Evolutionary conservation across 2,888 invertebrate species (phyloP), one percentile per base, ranked within the genome.

Genomic region (Halictus quadricinctus): DNA sequence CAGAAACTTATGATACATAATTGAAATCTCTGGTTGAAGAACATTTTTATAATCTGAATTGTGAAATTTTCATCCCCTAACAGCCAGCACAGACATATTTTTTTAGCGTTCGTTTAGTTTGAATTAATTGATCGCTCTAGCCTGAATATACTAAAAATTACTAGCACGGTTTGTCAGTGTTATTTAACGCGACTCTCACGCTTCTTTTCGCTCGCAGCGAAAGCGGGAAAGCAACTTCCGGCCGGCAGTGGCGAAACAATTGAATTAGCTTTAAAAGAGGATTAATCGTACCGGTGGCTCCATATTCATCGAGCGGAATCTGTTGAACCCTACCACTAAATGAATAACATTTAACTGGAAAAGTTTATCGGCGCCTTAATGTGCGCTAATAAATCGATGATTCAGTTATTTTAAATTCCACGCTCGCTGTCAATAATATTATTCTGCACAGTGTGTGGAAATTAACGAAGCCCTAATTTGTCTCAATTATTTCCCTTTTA

Each of bases 171-270:
- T 41, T 36, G 18, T 21, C 36, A 69, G 36, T 21, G 21, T 36
- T 41, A 41, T 69, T 69, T 69, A 41, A 69, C 64, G 64, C 36
- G 64, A 64, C 21, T 69, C 69, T 69, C 69, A 41, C 69, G 69
- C 69, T 69, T 69, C 64, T 69, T 41, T 69, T 41, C 41, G 41
- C 41, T 69, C 69, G 36, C 0, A 69, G 36, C 41, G 69, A 41
- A 69, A 41, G 21, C 69, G 69, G 69, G 41, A 69, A 21, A 69
- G 41, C 36, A 69, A 41, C 69, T 69, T 69, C 69, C 69, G 41
- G 41, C 21, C 18, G 69, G 21, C 69, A 69, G 21, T 41, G 41
- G 41, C 1, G 41, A 69, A 69, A 69, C 41, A 69, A 69, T 69
- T 36, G 69, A 41, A 41, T 69, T 69, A 21, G 69, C 69, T 41